Evolutionary conservation across 2,888 invertebrate species (phyloP).

Genomic region (Lithophane ornitopus): DNA sequence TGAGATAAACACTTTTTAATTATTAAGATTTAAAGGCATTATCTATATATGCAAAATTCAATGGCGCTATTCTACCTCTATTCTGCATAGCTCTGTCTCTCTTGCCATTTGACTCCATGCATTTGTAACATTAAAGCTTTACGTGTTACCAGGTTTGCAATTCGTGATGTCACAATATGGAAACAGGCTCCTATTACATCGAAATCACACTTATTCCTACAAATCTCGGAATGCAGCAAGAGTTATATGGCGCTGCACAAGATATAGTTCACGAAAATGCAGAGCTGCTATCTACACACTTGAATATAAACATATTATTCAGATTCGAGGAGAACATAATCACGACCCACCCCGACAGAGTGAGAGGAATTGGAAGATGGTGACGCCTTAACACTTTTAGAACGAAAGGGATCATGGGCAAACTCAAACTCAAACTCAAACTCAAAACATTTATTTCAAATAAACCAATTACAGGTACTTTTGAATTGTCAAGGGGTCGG

Average conservation of each 20-base stretch:
- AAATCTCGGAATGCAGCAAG: conserved; percentile 5
- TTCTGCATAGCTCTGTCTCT: not conserved
- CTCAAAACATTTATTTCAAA: no score
- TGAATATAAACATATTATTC: not conserved
- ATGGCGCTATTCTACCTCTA: not conserved
- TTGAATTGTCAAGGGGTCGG: no score
- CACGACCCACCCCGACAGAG: conserved; percentile 23
- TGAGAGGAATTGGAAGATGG: conserved; percentile 32
- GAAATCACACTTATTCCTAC: conserved; percentile 10
- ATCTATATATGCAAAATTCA: not conserved
- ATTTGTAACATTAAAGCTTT: not conserved
- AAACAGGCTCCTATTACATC: conserved; percentile 10
- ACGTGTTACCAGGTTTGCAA: not conserved
- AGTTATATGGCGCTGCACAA: conserved; percentile 13
- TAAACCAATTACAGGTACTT: no score
- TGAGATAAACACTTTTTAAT: not conserved
- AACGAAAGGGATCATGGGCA: not conserved
- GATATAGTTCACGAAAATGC: conserved; percentile 6
- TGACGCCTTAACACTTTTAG: not conserved
- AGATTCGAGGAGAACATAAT: conserved; percentile 3
- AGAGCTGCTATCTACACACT: not conserved
- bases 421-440: no score
- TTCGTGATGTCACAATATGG: not conserved
- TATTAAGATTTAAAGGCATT: not conserved
- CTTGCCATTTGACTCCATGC: not conserved